These are phyloP conservation scores for Hydraecia micacea DNA, from an alignment of 2,888 invertebrate species.

Conservation along the genomic window DNA sequence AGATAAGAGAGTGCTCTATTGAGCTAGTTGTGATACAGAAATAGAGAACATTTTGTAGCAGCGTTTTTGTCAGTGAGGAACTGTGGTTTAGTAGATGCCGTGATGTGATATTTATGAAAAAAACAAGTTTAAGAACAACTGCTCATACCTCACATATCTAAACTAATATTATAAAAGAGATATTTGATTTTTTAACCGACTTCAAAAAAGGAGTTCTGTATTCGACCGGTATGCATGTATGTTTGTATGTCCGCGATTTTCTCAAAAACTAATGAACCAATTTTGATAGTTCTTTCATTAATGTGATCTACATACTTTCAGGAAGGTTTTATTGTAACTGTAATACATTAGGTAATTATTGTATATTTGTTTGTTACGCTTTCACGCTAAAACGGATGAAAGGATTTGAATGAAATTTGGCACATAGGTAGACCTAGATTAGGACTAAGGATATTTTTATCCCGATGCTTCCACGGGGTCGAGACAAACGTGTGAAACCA, in stretches of 20 bases:
- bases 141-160: background rate
- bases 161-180: background rate
- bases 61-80: background rate
- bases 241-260: too few relatives aligned
- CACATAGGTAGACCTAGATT: background rate
- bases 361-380: too few relatives aligned
- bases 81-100: background rate
- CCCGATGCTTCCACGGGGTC: background rate
- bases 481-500: background rate
- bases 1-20: conserved; percentile 20
- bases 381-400: background rate
- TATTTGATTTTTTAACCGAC: background rate
- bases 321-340: too few relatives aligned
- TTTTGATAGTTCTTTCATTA: too few relatives aligned
- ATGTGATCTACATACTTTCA: too few relatives aligned
- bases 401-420: background rate
- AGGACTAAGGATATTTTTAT: background rate
- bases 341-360: too few relatives aligned
- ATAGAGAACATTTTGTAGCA: background rate
- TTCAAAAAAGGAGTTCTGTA: too few relatives aligned
- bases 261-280: too few relatives aligned
- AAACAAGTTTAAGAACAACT: background rate
- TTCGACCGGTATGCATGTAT: too few relatives aligned
- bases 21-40: conserved; percentile 31
- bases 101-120: background rate